These are phyloP conservation scores for Eriocheir sinensis DNA, from an alignment of 1,140 invertebrate species.

Conservation along the genomic window DNA sequence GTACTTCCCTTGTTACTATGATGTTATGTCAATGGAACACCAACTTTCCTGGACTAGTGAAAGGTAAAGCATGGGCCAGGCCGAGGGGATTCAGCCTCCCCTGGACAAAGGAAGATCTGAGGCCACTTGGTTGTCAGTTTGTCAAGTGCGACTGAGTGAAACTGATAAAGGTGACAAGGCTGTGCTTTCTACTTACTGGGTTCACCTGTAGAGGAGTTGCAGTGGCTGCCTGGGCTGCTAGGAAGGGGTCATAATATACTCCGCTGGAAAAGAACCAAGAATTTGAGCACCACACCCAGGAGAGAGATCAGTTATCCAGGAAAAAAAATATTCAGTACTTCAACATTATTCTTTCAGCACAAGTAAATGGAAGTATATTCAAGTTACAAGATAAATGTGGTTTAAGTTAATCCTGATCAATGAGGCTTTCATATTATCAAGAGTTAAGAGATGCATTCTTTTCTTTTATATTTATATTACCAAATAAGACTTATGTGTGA, in stretches of 20 bases:
- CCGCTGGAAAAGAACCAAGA: conserved; percentile 83
- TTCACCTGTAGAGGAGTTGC: conserved; percentile 92
- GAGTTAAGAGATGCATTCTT: conserved; percentile 16
- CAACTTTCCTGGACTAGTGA: conserved; percentile 46
- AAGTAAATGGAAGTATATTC: neutral
- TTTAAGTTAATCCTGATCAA: conserved; percentile 58
- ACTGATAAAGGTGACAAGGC: conserved; percentile 34
- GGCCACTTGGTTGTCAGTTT: conserved; percentile 39
- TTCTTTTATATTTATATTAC: conserved; percentile 28
- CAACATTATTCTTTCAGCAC: conserved; percentile 18
- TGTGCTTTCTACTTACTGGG: conserved; percentile 75
- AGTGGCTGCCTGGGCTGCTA: conserved; percentile 90
- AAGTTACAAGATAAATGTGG: neutral
- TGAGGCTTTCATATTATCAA: conserved; percentile 47
- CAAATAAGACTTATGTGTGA: conserved; percentile 31
- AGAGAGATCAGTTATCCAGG: conserved; percentile 36
- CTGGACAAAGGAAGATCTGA: neutral
- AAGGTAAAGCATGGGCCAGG: conserved; percentile 10
- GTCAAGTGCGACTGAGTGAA: conserved; percentile 39
- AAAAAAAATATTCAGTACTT: conserved; percentile 32
- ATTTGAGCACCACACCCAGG: conserved; percentile 73
- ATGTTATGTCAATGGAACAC: conserved; percentile 63
- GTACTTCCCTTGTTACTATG: conserved; percentile 69
- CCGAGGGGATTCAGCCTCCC: neutral
- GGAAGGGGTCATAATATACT: conserved; percentile 97